Evolutionary conservation across 2,113 vertebrate genomes (phyloP).

Genomic region (Stigmatopora nigra): DNA sequence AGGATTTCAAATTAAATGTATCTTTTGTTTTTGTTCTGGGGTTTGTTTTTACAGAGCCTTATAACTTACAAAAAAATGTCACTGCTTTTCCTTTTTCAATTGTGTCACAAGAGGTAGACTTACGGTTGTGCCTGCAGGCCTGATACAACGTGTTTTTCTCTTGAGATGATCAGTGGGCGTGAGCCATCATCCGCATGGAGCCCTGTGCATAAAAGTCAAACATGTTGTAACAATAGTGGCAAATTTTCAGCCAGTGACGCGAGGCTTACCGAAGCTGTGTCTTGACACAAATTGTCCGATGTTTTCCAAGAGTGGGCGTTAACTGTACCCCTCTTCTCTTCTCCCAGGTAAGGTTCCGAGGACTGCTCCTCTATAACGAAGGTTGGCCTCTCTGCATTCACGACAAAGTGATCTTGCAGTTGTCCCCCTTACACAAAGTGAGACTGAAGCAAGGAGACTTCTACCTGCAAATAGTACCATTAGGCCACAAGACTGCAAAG

Average conservation of each 20-base stretch:
- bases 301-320: conserved; percentile 11
- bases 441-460: conserved; percentile 76
- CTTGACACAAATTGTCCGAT: conserved; percentile 13
- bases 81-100: conserved; percentile 24
- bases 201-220: conserved; percentile 33
- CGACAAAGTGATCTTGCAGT: conserved; percentile 75
- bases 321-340: conserved; percentile 32
- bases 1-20: no score
- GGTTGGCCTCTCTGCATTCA: conserved; percentile 79
- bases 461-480: conserved; percentile 74
- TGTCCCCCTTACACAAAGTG: conserved; percentile 73
- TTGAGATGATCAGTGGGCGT: conserved; percentile 16
- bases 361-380: conserved; percentile 73
- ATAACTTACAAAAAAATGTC: conserved; percentile 21
- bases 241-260: conserved; percentile 32
- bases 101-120: conserved; percentile 37
- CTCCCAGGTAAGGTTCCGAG: conserved; percentile 70
- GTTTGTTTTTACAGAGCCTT: neutral
- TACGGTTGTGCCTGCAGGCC: conserved; percentile 39
- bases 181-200: conserved; percentile 28
- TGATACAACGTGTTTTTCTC: conserved; percentile 55
- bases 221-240: conserved; percentile 39
- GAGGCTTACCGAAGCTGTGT: conserved; percentile 13
- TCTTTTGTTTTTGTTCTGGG: no score
- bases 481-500: conserved; percentile 70